Conservation (phyloP, 2,113 vertebrate genomes). For the Myotis yumanensis region DNA sequence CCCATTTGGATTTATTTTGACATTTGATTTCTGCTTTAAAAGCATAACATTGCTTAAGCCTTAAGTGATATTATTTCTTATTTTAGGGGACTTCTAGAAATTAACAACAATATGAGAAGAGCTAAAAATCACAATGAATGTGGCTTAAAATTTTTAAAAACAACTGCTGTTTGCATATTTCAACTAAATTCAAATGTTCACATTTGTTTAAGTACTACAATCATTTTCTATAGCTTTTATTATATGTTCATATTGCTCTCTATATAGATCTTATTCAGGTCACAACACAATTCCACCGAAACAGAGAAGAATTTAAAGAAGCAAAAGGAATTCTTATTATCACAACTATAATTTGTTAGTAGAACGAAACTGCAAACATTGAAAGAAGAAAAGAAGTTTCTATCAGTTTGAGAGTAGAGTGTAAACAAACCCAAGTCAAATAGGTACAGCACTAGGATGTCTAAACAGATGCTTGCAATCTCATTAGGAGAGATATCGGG, state of each 20-base stretch:
- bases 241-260: neutral
- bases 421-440: neutral
- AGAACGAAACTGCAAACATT: neutral
- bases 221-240: neutral
- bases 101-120: slow-evolving; percentile 29
- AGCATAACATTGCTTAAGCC: slow-evolving; percentile 59
- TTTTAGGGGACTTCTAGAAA: slow-evolving; percentile 65
- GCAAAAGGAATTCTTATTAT: neutral
- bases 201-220: neutral
- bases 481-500: neutral
- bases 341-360: neutral
- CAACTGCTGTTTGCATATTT: neutral
- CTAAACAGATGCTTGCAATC: neutral
- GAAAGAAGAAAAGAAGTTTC: slow-evolving; percentile 1
- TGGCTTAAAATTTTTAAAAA: neutral
- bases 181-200: neutral
- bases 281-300: neutral
- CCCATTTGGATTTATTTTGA: slow-evolving; percentile 77
- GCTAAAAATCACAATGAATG: slow-evolving; percentile 46
- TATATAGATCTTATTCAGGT: slow-evolving; percentile 10
- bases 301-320: slow-evolving; percentile 22
- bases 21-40: slow-evolving; percentile 67
- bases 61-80: slow-evolving; percentile 55
- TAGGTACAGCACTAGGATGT: neutral
- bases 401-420: neutral